Evolutionary conservation across 2,888 invertebrate genomes (phyloP), one percentile per base, ranked within the genome.

Genomic region (Amphipyra tragopoginis): DNA sequence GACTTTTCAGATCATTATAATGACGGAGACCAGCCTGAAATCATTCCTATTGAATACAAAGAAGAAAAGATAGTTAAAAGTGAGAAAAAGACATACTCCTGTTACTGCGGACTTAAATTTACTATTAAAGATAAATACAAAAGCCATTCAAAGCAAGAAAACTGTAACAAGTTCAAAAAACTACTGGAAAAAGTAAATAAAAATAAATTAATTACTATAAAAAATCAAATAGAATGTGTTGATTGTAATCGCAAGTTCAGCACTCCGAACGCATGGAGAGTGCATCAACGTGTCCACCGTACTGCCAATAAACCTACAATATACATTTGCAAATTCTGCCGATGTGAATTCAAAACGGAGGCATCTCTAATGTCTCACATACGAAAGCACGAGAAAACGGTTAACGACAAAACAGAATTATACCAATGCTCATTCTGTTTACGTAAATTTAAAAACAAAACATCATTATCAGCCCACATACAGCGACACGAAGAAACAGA

Each of bases 341-440:
- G 54, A 52, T 15, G 40, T 8, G 38, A 43, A 9, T 71, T 68
- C 2, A 71, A 73, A 57, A 67, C 56, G 0, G 39, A 60, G 2
- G 21, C 33, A 0, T 13, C 53, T 0, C 44, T 71, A 39, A 33
- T 10, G 21, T 39, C 53, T 7, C 71, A 71, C 34, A 54, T 54
- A 9, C 15, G 0, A 10, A 71, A 42, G 0, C 71, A 71, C 0
- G 69, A 71, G 5, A 72, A 52, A 21, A 51, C 43, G 0, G n/a
- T 47, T 8, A 58, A 54, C 10, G 40, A 15, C 13, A 68, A 57
- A 45, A 64, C 68, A 2, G 81, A 82, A 57, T 74, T 61, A 6
- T 74, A 66, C 13, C 77, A 88, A 79, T 95, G 94, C 75, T 87
- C 88, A 0, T 76, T 88, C 65, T 95, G 90, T 62, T 85, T 90